Evolutionary conservation across 2,797 vertebrate species (phyloP).

Genomic region (Oreochromis grahami): DNA sequence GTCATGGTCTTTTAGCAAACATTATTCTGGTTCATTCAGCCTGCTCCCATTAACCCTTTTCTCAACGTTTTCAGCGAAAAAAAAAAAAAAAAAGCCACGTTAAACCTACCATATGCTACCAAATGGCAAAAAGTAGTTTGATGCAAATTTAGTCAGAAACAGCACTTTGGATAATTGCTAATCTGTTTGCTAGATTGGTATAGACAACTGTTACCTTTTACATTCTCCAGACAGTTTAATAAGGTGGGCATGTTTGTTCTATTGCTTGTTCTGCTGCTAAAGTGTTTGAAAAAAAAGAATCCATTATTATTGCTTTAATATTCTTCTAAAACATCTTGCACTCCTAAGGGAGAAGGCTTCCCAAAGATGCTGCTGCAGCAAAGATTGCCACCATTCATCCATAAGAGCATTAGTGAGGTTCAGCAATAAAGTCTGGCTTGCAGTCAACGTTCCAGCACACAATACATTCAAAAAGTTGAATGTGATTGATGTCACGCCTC

Average conservation of each 20-base stretch:
- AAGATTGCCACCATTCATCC: neutral
- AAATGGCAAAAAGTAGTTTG: neutral
- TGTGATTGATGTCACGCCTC: neutral
- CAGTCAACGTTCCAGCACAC: neutral
- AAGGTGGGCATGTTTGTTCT: neutral
- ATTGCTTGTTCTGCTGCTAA: neutral
- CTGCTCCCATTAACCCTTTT: neutral
- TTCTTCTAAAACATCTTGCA: neutral
- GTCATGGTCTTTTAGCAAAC: neutral
- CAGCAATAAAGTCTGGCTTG: neutral
- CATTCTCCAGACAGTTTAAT: neutral
- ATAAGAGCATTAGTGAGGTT: neutral
- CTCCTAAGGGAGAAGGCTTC: neutral
- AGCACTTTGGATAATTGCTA: neutral
- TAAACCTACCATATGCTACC: neutral
- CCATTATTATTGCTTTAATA: neutral
- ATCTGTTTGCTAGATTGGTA: neutral
- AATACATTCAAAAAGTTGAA: neutral
- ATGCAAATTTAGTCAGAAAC: neutral
- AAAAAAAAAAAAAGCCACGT: neutral
- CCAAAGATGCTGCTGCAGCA: neutral
- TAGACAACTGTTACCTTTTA: neutral
- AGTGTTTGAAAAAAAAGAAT: neutral
- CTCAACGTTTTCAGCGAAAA: neutral
- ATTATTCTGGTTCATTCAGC: neutral